phyloP scores from a whole-genome alignment of 2,888 invertebrate species.

The Metellina segmentata region DNA sequence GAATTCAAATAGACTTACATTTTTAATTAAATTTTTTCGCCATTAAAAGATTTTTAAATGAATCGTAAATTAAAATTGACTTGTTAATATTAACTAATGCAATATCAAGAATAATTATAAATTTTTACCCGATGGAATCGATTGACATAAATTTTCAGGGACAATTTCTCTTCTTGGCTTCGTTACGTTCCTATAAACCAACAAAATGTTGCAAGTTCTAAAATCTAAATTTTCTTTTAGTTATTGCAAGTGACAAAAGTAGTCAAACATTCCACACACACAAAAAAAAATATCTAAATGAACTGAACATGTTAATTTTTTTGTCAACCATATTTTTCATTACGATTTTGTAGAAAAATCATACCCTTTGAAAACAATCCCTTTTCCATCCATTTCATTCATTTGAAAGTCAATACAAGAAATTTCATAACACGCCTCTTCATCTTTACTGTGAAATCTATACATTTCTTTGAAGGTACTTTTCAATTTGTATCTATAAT shows the following conservation, averaged over 20 bases:
- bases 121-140: slow-evolving; percentile 8
- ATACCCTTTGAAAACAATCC: slow-evolving; percentile 50
- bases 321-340: background rate
- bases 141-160: background rate
- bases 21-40: no score
- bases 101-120: no score
- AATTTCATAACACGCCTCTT: background rate
- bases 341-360: background rate
- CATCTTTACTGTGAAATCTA: background rate
- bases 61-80: no score
- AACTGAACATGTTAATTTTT: no score
- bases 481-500: background rate
- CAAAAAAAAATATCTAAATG: no score
- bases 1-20: no score
- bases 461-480: background rate
- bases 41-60: no score
- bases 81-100: no score
- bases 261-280: no score
- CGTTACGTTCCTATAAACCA: background rate
- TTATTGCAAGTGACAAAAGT: no score
- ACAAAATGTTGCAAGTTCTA: background rate
- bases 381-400: slow-evolving; percentile 14
- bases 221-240: background rate
- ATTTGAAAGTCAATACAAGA: slow-evolving; percentile 19
- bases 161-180: slow-evolving; percentile 8